Base-by-base conservation (phyloP, 2,797 vertebrate genomes). In the Margarornis squamiger region DNA sequence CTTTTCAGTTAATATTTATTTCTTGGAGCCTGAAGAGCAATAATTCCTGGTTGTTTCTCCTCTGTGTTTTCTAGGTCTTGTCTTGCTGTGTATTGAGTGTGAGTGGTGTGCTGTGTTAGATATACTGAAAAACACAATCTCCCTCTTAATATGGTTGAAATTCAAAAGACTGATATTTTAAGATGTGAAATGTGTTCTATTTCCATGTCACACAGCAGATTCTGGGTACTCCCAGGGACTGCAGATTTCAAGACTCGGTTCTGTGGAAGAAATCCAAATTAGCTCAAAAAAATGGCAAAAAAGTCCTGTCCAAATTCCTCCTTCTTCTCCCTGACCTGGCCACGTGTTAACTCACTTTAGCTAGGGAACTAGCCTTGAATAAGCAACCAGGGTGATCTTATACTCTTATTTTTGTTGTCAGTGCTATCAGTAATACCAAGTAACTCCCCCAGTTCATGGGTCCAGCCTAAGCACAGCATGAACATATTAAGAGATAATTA, bases 1-100 rank as follows among this genome's bases (percentile, higher is more conserved):
- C 38, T 90, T 58, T 93, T 90, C 71, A 45, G 51, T 95, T 95
- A 78, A 74, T 90, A 75, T 80, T 95, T 94, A 81, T 68, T 91
- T 95, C 55, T 90, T 90, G 61, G 66, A 66, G n/a, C 43, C 76
- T 24, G 21, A 88, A 78, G 32, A 79, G 54, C 38, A 92, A 45
- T 94, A 92, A 87, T 58, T 95, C 57, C 65, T 79, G 26, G 10
- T 51, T 67, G 45, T 91, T 94, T 80, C 66, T 94, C 21, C 23
- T 88, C 54, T 2, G 23, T 30, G 13, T 91, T 93, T 92, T 83
- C 57, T 52, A 45, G 68, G 26, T 75, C 72, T 88, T 86, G 57
- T 66, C 24, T 87, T 90, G 49, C 38, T 51, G 4, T 77, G 76
- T 72, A 18, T 16, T 78, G 72, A 91, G 55, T 55, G 39, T 91